Conservation (phyloP, 2,797 vertebrate genomes). For the Sebastes taczanowskii region DNA sequence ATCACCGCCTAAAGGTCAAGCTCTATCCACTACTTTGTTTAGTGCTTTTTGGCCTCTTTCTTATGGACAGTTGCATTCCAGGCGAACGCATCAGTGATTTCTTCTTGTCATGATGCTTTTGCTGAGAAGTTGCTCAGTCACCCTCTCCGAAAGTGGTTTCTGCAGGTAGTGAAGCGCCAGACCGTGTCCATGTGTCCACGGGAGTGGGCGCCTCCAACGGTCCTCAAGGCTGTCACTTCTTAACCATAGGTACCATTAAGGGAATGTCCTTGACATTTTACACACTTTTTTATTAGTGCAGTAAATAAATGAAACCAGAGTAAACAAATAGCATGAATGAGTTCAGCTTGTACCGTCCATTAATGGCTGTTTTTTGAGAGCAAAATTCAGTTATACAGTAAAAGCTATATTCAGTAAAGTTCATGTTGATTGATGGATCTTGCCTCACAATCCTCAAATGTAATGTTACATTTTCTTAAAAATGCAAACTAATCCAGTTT, state of each 20-base stretch:
- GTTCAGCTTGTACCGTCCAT: not conserved
- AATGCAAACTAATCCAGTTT: not conserved
- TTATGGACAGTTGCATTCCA: not conserved
- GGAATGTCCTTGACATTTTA: not conserved
- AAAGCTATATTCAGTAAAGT: no score
- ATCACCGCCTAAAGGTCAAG: not conserved
- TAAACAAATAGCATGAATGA: not conserved
- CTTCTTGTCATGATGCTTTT: constrained; percentile 21
- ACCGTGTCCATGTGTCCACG: not conserved
- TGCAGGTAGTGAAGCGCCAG: not conserved
- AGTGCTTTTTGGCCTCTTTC: not conserved
- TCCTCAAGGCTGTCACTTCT: not conserved
- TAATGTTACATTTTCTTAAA: not conserved
- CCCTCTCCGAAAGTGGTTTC: constrained; percentile 4
- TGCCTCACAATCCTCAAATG: not conserved
- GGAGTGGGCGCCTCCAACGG: not conserved
- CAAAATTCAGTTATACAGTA: no score
- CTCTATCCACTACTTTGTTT: not conserved
- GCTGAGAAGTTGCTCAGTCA: not conserved
- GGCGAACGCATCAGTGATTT: constrained; percentile 32
- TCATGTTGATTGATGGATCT: not conserved
- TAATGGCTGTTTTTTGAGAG: no score
- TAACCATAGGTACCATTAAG: not conserved
- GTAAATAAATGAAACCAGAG: not conserved
- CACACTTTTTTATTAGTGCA: not conserved